Conservation (phyloP, 1,140 invertebrate genomes). For the Laodelphax striatellus region DNA sequence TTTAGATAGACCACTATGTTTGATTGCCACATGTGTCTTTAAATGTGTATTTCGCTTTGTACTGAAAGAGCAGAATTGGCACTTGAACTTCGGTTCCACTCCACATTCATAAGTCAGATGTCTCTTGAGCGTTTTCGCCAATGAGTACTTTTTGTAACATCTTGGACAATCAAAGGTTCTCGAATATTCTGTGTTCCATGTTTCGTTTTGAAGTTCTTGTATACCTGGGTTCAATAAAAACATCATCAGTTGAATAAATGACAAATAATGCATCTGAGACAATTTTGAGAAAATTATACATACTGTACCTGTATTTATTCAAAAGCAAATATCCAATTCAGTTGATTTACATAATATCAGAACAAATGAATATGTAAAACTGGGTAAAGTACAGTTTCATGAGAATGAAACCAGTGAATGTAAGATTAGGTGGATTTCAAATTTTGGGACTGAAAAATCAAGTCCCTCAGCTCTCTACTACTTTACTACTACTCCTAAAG, state of each 20-base stretch:
- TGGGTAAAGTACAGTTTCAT: no score
- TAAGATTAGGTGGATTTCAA: no score
- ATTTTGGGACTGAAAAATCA: no score
- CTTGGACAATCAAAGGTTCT: slow-evolving; percentile 1
- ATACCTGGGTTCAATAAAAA: not conserved
- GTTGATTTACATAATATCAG: no score
- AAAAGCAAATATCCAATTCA: no score
- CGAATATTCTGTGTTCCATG: not conserved
- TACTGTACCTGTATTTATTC: no score
- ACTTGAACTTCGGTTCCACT: slow-evolving; percentile 17
- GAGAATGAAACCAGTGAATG: no score
- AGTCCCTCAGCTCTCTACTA: no score
- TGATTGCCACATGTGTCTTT: slow-evolving; percentile 27
- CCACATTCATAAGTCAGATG: slow-evolving; percentile 22
- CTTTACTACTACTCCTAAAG: no score
- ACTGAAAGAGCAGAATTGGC: slow-evolving; percentile 23
- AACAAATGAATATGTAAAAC: no score
- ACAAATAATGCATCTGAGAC: not conserved
- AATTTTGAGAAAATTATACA: no score
- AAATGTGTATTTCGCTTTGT: slow-evolving; percentile 26
- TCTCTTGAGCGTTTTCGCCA: slow-evolving; percentile 6
- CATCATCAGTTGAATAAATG: not conserved
- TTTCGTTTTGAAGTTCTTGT: no score
- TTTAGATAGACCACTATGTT: slow-evolving; percentile 24
- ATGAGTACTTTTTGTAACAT: slow-evolving; percentile 8